Conservation (phyloP, 1,140 invertebrate genomes). For the Sminthurinus signatus region DNA sequence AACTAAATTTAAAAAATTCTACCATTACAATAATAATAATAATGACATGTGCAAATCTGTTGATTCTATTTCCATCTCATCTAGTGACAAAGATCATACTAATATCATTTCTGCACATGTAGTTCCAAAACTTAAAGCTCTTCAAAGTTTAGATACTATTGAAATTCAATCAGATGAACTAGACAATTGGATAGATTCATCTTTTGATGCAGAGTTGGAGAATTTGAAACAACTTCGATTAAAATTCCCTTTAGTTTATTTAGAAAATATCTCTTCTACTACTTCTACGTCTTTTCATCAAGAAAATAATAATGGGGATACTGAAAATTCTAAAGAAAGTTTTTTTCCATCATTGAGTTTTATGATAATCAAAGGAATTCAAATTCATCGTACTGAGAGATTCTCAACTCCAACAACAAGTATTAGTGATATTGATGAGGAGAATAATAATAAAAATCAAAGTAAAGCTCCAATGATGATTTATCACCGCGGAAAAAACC, state of each 20-base stretch:
- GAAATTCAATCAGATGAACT: slow-evolving; percentile 9
- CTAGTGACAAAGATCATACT: slow-evolving; percentile 30
- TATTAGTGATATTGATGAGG: too few relatives aligned
- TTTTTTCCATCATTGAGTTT: too few relatives aligned
- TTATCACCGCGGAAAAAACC: too few relatives aligned
- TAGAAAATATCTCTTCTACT: background rate
- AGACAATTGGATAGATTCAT: background rate
- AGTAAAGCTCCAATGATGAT: too few relatives aligned
- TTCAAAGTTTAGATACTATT: slow-evolving; percentile 13
- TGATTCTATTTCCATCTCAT: slow-evolving; percentile 18
- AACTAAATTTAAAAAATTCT: slow-evolving; percentile 2
- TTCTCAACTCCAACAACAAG: background rate
- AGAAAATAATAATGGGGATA: too few relatives aligned
- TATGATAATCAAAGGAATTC: background rate
- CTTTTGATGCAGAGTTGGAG: slow-evolving; percentile 2
- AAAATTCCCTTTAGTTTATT: slow-evolving; percentile 27
- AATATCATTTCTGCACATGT: slow-evolving; percentile 28
- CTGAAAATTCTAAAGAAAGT: too few relatives aligned
- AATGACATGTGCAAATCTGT: slow-evolving; percentile 8
- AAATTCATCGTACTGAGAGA: background rate
- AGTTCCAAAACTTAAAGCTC: slow-evolving; percentile 19
- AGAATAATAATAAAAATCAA: too few relatives aligned
- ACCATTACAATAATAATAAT: background rate
- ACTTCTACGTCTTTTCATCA: background rate
- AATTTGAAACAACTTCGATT: slow-evolving; percentile 4